Evolutionary conservation across 2,113 vertebrate species (phyloP), one percentile per base, ranked within the genome.

Genomic region (Natator depressus): DNA sequence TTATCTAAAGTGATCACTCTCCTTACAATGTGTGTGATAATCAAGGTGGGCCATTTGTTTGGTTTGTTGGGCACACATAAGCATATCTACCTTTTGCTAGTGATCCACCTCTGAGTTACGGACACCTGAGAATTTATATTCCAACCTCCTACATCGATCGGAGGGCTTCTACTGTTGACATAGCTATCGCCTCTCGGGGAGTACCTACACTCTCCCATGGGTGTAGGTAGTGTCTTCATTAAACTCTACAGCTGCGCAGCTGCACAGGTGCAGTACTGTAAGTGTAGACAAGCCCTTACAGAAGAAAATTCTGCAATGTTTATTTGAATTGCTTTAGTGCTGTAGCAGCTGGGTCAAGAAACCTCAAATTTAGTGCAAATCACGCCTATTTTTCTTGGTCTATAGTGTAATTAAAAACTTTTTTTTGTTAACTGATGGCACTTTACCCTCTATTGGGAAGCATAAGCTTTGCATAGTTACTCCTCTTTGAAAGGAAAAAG

Each of bases 391-490:
- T 65, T n/a, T n/a, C 62, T 55, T 65, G 62, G 14, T 65, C 31
- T 35, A n/a, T 35, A 69, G 81, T 75, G 1, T 24, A 87, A 75
- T 38, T 7, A 10, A 3, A 8, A 57, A 72, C 51, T 24, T 8
- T 0, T 1, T 25, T 38, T 84, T 82, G 53, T 89, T 0, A 0
- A 91, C 22, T 59, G 49, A 89, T 91, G 54, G 90, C 27, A 69
- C 82, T 93, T 80, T 82, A 62, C 27, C 49, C 25, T 88, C 29
- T 29, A 14, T 7, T 31, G 90, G 78, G 55, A 94, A 90, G 84
- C 85, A 93, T 91, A 84, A 89, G 53, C 62, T 94, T 97, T 91
- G 84, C 80, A 72, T 51, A 87, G 90, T 87, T 27, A 93, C 93
- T 89, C 91, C 76, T 22, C 22, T 51, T 20, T 1, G 19, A 27